phyloP scores from a whole-genome alignment of 2,888 invertebrate species.

The Leucoma salicis region DNA sequence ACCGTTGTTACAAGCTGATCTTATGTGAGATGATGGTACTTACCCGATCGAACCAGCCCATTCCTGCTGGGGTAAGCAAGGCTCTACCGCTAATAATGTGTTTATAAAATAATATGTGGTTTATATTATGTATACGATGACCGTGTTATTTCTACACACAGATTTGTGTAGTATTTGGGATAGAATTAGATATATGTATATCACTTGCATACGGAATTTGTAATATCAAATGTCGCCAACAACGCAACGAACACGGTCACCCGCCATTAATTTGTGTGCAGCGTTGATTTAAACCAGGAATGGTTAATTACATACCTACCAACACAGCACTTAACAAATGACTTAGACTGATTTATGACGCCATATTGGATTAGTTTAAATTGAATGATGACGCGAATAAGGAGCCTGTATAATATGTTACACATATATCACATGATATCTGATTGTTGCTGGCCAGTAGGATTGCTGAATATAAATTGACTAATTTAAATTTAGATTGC shows the following conservation, averaged over 20 bases:
- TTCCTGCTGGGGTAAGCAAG: no score
- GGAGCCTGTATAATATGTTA: constrained; percentile 23
- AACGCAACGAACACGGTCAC: constrained; percentile 35
- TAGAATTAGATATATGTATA: no score
- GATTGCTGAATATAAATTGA: constrained; percentile 12
- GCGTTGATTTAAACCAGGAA: constrained; percentile 42
- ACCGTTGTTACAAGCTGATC: no score
- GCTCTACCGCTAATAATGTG: no score
- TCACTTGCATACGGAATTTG: constrained; percentile 34
- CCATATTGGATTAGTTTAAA: constrained; percentile 35
- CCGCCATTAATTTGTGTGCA: constrained; percentile 40
- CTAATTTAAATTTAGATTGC: background rate
- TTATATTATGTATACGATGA: no score
- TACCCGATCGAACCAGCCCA: no score
- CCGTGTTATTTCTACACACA: no score
- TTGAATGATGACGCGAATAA: constrained; percentile 34
- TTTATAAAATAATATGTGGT: no score
- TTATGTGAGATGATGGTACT: no score
- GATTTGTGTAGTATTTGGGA: no score
- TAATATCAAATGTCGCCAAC: constrained; percentile 30
- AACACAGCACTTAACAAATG: constrained; percentile 36
- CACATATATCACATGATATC: no score
- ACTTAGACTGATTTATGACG: constrained; percentile 40
- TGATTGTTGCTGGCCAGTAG: constrained; percentile 4
- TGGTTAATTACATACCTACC: constrained; percentile 43